Conservation (phyloP, 92 coral and sea anemone species). For the Meandrina meandrites region DNA sequence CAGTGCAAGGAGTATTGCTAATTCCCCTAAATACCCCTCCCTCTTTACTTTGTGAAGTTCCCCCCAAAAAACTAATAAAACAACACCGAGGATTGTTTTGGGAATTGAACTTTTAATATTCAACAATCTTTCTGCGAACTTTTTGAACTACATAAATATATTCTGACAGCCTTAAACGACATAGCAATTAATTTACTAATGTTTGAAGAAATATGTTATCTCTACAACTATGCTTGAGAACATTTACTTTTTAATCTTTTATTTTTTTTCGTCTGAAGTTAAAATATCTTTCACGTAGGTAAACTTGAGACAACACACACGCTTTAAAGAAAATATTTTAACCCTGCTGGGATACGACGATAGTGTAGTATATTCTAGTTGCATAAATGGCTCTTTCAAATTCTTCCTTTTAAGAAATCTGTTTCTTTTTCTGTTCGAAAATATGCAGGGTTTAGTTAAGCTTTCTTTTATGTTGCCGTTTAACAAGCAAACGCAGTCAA, state of each 20-base stretch:
- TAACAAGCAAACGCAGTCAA: background rate
- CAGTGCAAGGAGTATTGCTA: too few relatives aligned
- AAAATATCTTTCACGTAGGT: background rate
- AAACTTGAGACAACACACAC: background rate
- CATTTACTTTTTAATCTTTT: background rate
- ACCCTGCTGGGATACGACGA: background rate
- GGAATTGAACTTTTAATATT: slow-evolving; percentile 20
- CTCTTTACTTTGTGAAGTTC: background rate
- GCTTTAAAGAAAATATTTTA: background rate
- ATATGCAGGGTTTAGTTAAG: background rate
- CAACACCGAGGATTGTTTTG: background rate
- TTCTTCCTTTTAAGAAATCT: background rate
- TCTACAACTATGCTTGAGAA: background rate
- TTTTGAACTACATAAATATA: slow-evolving; percentile 36
- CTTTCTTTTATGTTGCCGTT: background rate
- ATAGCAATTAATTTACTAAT: slow-evolving; percentile 17
- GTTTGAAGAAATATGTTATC: slow-evolving; percentile 20
- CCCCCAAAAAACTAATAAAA: background rate
- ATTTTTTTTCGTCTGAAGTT: background rate
- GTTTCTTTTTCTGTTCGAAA: background rate
- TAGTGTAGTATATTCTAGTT: background rate
- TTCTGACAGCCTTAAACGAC: slow-evolving; percentile 24
- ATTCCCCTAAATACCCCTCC: background rate
- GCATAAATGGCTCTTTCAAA: background rate
- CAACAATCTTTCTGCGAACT: slow-evolving; percentile 10